Evolutionary conservation across 2,797 vertebrate species (phyloP).

Genomic region (Trematomus bernacchii): DNA sequence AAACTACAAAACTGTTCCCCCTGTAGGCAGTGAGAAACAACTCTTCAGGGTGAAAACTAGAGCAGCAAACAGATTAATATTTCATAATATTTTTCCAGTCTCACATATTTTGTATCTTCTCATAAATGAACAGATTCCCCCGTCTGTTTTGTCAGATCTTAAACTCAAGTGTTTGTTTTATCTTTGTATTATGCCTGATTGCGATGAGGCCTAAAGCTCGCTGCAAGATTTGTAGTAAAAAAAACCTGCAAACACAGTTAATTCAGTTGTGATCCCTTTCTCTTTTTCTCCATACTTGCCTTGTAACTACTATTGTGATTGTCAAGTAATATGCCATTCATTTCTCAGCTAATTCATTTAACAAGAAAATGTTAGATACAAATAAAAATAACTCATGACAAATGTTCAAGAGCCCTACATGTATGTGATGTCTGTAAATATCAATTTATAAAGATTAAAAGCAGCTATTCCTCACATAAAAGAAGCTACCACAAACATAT

Average conservation of each 20-base stretch:
- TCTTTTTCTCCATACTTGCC: background rate
- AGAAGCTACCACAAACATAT: background rate
- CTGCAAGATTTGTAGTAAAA: background rate
- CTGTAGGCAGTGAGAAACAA: conserved; percentile 43
- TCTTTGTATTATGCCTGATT: background rate
- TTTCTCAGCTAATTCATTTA: background rate
- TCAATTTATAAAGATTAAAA: background rate
- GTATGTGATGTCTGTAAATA: background rate
- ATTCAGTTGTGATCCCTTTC: background rate
- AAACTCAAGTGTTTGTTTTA: conserved; percentile 13
- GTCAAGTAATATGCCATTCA: background rate
- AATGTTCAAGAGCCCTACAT: background rate
- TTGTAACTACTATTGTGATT: background rate
- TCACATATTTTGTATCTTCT: conserved; percentile 19
- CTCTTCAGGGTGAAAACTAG: conserved; percentile 48
- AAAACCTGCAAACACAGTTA: background rate
- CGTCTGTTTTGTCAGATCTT: conserved; percentile 7
- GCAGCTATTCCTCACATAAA: background rate
- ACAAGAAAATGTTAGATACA: background rate
- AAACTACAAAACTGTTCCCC: conserved; percentile 25
- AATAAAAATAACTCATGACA: background rate
- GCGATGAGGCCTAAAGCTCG: background rate
- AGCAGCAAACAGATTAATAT: conserved; percentile 62
- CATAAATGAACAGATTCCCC: conserved; percentile 14
- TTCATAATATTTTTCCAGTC: conserved; percentile 52